Evolutionary conservation across 2,888 invertebrate species (phyloP), one percentile per base, ranked within the genome.

Genomic region (Rhorus exstirpatorius): DNA sequence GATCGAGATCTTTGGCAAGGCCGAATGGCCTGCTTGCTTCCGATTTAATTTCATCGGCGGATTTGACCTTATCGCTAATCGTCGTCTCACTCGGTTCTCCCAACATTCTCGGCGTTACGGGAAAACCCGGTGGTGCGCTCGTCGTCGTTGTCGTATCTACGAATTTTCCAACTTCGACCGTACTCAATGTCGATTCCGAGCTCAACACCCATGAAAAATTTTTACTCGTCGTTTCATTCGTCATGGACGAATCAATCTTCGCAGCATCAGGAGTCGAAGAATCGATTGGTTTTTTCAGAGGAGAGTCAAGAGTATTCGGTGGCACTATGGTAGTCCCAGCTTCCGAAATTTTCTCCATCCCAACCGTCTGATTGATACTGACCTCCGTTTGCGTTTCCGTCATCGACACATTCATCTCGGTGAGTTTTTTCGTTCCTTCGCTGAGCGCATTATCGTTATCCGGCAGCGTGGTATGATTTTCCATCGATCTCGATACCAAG

Each of bases 71-170:
- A 3, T 19, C 71, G 31, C 63, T 61, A 1, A 46, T 67, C 7
- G 19, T 24, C 7, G 31, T 55, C 24, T 79, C 58, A 4, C 58
- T 80, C 60, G 78, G 58, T 82, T 86, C 82, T 41, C 79, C 55
- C 60, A 83, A n/a, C 71, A 85, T 83, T n/a, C 63, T 82, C 55
- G 90, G 89, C 2, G 90, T 91, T 38, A 89, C 90, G 38, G 91
- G 89, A 67, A 89, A 90, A 49, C 86, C 83, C 3, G 89, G 85
- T 14, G 83, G 41, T 12, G 79, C 80, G 44, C 51, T 82, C 8
- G 71, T 68, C 51, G 68, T 21, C 0, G 55, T 79, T 44, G 82
- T 58, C 24, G 72, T 81, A 35, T 85, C 84, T 74, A 41, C 67
- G 46, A 75, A 49, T 61, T 85, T 75, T 38, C 81, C 85, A 65